Percentiles rank a stretch among this genome's conserved stretches.
Evolutionary conservation across 2,113 vertebrate genomes (phyloP).

Genomic region (Porphyrio hochstetteri): DNA sequence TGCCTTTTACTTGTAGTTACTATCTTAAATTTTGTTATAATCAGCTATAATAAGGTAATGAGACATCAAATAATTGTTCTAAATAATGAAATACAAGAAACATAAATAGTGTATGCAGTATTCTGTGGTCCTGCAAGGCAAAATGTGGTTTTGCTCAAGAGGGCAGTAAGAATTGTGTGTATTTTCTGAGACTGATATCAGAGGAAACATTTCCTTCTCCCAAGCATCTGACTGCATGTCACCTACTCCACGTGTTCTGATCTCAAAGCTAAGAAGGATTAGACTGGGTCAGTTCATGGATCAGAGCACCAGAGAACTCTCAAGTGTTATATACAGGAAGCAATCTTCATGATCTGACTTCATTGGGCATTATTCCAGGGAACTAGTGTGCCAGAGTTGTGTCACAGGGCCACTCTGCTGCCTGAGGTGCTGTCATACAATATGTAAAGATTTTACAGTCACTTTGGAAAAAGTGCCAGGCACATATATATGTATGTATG

Average conservation of each 20-base stretch:
- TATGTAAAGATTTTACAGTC: not conserved
- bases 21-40: not conserved
- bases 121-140: not conserved
- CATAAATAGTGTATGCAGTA: not conserved
- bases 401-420: not conserved
- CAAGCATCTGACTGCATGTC: not conserved
- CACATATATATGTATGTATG: not conserved
- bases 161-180: not conserved
- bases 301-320: not conserved
- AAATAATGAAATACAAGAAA: not conserved
- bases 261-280: not conserved
- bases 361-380: constrained; percentile 8
- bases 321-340: not conserved
- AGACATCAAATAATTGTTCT: not conserved
- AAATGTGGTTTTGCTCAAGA: rapidly evolving
- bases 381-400: not conserved
- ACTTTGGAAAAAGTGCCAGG: not conserved
- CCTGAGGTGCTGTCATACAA: not conserved
- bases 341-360: not conserved
- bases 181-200: not conserved
- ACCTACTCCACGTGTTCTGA: not conserved
- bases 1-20: not conserved
- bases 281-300: not conserved
- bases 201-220: not conserved
- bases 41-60: not conserved